These are phyloP conservation scores for Teleiodes luculella DNA, from an alignment of 2,888 invertebrate genomes.

Conservation along the genomic window DNA sequence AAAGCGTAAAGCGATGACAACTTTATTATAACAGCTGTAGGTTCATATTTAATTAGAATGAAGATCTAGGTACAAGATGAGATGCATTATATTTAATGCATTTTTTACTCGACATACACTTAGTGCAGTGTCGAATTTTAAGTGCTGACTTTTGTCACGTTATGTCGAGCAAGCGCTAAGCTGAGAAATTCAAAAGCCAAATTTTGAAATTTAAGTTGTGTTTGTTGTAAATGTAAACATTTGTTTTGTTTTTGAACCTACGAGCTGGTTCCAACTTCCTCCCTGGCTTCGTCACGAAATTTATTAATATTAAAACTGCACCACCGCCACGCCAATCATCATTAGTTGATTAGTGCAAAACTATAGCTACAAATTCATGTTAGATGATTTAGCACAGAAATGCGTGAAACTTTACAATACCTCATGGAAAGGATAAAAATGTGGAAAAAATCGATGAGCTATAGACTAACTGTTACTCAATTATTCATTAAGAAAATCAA, in stretches of 20 bases:
- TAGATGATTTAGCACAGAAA: not conserved
- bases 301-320: constrained; percentile 3
- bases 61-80: not conserved
- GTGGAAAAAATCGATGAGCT: not conserved
- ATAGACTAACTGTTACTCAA: not conserved
- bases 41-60: not conserved
- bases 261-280: not conserved
- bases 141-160: too few relatives aligned
- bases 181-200: too few relatives aligned
- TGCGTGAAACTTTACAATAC: not conserved
- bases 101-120: too few relatives aligned
- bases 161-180: not conserved
- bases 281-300: not conserved
- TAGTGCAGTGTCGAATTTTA: too few relatives aligned
- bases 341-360: constrained; percentile 35
- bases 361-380: constrained; percentile 32
- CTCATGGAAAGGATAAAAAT: not conserved
- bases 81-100: not conserved
- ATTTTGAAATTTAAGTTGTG: too few relatives aligned
- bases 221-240: too few relatives aligned
- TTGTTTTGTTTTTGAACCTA: not conserved
- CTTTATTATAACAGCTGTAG: not conserved
- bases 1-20: constrained; percentile 3
- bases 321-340: constrained; percentile 7
- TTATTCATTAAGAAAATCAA: too few relatives aligned